Evolutionary conservation across 2,797 vertebrate genomes (phyloP).

Genomic region (Protosalanx chinensis): DNA sequence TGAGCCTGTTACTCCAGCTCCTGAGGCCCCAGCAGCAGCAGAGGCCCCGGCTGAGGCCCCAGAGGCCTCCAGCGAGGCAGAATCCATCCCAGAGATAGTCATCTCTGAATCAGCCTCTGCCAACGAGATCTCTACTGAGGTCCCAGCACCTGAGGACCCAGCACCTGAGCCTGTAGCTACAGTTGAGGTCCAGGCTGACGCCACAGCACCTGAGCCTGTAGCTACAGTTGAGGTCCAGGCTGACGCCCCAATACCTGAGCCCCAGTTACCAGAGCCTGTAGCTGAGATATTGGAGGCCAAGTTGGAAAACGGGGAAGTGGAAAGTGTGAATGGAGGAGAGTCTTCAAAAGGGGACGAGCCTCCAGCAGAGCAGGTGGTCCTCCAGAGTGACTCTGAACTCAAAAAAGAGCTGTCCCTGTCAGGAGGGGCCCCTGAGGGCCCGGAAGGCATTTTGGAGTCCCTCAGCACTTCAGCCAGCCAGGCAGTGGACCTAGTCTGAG

Average conservation of each 20-base stretch:
- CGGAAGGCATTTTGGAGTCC: constrained; percentile 58
- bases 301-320: constrained; percentile 70
- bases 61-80: constrained; percentile 29
- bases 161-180: constrained; percentile 5
- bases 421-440: constrained; percentile 52
- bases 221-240: not conserved
- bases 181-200: not conserved
- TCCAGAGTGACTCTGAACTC: constrained; percentile 68
- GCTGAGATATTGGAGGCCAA: constrained; percentile 46
- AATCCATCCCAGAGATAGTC: constrained; percentile 66
- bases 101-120: constrained; percentile 64
- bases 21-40: constrained; percentile 3
- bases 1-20: constrained; percentile 14
- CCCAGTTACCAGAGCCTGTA: constrained; percentile 18
- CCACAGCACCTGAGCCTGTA: not conserved
- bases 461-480: constrained; percentile 62
- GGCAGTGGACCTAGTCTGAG: constrained; percentile 62
- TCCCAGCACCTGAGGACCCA: constrained; percentile 1
- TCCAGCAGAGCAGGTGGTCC: constrained; percentile 48
- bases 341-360: constrained; percentile 4
- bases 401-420: constrained; percentile 72
- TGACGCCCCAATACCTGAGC: not conserved
- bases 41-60: constrained; percentile 18
- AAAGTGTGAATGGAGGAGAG: constrained; percentile 43
- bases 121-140: constrained; percentile 37